Base-by-base conservation (phyloP, 2,888 invertebrate species). In the Crocallis elinguaria region DNA sequence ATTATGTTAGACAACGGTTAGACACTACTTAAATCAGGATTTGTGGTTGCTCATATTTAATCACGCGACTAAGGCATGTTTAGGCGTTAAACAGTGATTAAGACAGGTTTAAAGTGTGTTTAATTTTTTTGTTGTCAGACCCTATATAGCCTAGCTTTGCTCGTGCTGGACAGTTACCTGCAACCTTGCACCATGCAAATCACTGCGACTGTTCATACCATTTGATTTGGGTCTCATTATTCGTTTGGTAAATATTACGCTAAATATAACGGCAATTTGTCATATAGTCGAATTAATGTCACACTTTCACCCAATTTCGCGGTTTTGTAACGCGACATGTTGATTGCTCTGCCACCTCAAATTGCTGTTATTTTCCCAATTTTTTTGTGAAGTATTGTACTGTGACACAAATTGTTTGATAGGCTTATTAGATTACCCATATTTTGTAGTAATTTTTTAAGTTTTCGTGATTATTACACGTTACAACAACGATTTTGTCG, bases 221-320 rank as follows among this genome's bases (percentile, higher is more conserved):
- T 82, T 82, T 82, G 74, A 84, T 84, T 83, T 76, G 73, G 68
- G 72, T 16, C 29, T 50, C 38, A 43, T 46, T 46, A 43, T 48
- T 44, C 45, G 33, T 39, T 71, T 73, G 72, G 71, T 73, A 71
- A 67, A 64, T 65, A 54, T 66, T 75, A 75, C 66, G 64, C 67
- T 59, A 75, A 79, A 79, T 78, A 81, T 80, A 79, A 71, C 75
- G 71, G 73, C 75, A 82, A 87, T 89, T 89, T 87, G 87, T 89
- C 88, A 89, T 80, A 80, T 77, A 79, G 37, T 49, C 21, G 53
- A 62, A 86, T 87, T 86, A 86, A 71, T 75, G 87, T 86, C 86
- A 85, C 82, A 88, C 89, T 88, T 88, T 89, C 87, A 75, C 86
- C 85, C 73, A 84, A 86, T 86, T 86, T 82, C 71, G 78, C 69